Conservation (phyloP, 2,113 vertebrate genomes). For the Atrichornis clamosus region DNA sequence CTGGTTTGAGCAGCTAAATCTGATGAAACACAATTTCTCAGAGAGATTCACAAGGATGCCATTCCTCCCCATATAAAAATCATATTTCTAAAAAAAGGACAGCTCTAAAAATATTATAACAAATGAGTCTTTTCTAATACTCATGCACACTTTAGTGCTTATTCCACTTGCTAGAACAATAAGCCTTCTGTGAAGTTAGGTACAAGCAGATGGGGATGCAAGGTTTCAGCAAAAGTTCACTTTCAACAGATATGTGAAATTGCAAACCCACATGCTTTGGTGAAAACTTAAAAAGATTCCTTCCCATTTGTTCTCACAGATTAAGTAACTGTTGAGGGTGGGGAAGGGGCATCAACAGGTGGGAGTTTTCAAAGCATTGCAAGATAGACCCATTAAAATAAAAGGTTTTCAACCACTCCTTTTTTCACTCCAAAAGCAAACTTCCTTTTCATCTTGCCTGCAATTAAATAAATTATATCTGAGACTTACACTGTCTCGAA, state of each 20-base stretch:
- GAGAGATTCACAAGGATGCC: not conserved
- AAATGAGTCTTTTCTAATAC: not conserved
- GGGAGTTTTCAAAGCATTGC: not conserved
- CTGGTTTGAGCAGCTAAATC: not conserved
- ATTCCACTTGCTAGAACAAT: not conserved
- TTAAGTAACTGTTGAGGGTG: not conserved
- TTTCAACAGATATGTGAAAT: not conserved
- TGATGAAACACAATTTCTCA: not conserved
- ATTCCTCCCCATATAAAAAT: not conserved
- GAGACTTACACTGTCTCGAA: not conserved
- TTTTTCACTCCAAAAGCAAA: not conserved
- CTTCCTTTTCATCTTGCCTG: not conserved
- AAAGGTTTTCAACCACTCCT: not conserved
- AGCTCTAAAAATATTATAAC: not conserved
- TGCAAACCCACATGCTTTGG: not conserved
- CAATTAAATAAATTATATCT: not conserved
- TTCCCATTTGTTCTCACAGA: not conserved
- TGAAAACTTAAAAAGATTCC: not conserved
- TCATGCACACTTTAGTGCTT: not conserved
- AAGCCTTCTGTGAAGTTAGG: not conserved
- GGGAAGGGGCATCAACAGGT: not conserved
- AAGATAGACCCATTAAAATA: not conserved
- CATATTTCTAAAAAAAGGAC: not conserved
- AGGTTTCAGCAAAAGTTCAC: not conserved
- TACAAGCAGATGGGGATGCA: accelerated